Base-by-base conservation (phyloP, 2,113 vertebrate genomes). In the Thamnophis sirtalis region DNA sequence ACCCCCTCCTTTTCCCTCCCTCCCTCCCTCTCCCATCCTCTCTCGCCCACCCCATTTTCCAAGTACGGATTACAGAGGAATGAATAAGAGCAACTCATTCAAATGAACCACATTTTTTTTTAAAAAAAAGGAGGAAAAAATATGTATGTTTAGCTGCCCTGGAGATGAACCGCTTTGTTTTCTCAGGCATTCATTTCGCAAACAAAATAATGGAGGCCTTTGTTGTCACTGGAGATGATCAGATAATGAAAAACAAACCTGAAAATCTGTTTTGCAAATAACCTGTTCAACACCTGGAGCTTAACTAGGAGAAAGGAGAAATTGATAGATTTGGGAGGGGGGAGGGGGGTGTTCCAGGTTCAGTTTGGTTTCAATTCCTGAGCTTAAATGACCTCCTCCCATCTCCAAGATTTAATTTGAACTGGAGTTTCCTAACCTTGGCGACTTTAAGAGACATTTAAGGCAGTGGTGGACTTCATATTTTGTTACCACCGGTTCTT, bases 231-330 rank as follows among this genome's bases (percentile, higher is more conserved):
- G 63, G 63, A 73, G 63, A 73, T 33, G 63, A 73, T 73, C 63
- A 33, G 63, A 33, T 73, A 73, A 73, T 33, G 63, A 73, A 73
- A 73, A 73, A 73, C 63, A 73, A 73, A 33, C 13, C 63, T 17
- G n/a, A n/a, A 73, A 73, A 73, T 73, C n/a, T 73, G 63, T 33
- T 73, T 73, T 73, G 63, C 63, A 73, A 73, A 73, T 73, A 73
- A n/a, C 13, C 63, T 33, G 13, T 5, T 33, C 63, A 33, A 73
- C 28, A 33, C 13, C 63, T 15, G 2, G n/a, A 33, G n/a, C n/a
- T 33, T 73, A 73, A 33, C n/a, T 17, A 73, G 60, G 28, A n/a
- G 60, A 13, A 68, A 68, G 63, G 17, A 73, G 63, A 73, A 73
- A 73, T 33, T 6, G 11, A 73, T 33, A 17, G 63, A 33, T 73